Evolutionary conservation across 2,797 vertebrate genomes (phyloP), one percentile per base, ranked within the genome.

Genomic region (Melanogrammus aeglefinus): DNA sequence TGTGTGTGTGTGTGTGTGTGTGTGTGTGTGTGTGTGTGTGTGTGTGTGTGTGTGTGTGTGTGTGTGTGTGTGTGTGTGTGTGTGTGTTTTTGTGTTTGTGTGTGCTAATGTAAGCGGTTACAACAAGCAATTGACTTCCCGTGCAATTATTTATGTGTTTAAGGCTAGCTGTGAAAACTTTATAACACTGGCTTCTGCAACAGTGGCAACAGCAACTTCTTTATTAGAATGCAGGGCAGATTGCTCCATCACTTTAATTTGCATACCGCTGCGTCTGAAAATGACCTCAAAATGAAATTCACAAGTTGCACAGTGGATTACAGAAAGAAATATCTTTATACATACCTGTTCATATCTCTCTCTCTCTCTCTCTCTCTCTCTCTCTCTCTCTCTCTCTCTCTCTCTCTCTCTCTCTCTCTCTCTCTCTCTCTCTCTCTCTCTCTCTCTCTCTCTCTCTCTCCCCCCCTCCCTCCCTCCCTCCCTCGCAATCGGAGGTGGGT

Each of bases 191-290:
- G 27, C 31, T 13, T 80, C 72, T 57, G 16, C 5, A 31, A 75
- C 10, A 75, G 18, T 51, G 1, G 76, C 8, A 72, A 75, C 74
- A 35, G 13, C 18, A 3, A 39, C 14, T 8, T 21, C 70, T 73
- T 8, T 73, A 69, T 78, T 13, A 77, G 73, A 77, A 31, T 16
- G 44, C 21, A 13, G 70, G 18, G 69, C 24, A 16, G 35, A 29
- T 44, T 33, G 51, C 80, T 4, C 18, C 51, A 57, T 81, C 35
- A 57, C 73, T 57, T 82, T 36, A 9, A 66, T 24, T 81, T 21
- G 16, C 69, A 16, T 35, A 16, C 18, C 6, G 29, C 27, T 27
- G 29, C 66, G 8, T 9, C 36, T 83, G 6, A 78, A 75, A 83
- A 35, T 47, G 0, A 76, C 76, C 6, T 77, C 33, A 12, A 75